Conservation (phyloP, 2,113 vertebrate species). For the Mormoops blainvillei region DNA sequence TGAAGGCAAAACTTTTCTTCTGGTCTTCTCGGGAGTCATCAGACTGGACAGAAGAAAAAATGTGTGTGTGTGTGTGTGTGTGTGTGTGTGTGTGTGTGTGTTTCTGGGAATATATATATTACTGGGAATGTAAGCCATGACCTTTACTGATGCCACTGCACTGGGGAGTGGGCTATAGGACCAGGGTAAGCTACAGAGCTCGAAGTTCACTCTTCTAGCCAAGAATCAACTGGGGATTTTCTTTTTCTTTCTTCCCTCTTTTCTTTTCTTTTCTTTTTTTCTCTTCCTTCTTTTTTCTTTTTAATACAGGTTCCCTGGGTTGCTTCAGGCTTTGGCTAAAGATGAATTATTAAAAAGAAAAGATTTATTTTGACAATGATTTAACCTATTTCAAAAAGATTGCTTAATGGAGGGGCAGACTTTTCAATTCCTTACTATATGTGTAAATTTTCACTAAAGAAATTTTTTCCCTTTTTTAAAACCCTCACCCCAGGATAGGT, state of each 20-base stretch:
- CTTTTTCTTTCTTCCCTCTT: not conserved
- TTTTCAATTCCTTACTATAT: not conserved
- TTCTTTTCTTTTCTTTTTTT: not conserved
- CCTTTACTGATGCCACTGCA: not conserved
- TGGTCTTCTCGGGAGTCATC: not conserved
- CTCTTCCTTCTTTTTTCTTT: not conserved
- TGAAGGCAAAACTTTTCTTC: not conserved
- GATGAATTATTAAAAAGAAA: not conserved
- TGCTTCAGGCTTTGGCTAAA: not conserved
- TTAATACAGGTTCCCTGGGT: not conserved
- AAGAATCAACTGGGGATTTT: not conserved
- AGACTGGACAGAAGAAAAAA: not conserved
- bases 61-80: too few species aligned
- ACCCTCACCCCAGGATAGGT: too few species aligned
- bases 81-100: too few species aligned
- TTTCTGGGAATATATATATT: too few species aligned
- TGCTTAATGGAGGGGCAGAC: not conserved
- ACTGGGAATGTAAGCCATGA: not conserved
- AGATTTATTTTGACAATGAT: not conserved
- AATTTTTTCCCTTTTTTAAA: not conserved
- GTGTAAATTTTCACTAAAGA: not conserved
- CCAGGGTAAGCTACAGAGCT: too few species aligned
- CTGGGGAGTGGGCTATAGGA: not conserved
- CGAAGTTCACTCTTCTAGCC: not conserved
- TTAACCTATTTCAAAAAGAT: not conserved